Percentiles rank a stretch among this genome's conserved stretches.
These are phyloP conservation scores for Rhinopomastus cyanomelas DNA, from an alignment of 2,113 vertebrate species.

Conservation along the genomic window DNA sequence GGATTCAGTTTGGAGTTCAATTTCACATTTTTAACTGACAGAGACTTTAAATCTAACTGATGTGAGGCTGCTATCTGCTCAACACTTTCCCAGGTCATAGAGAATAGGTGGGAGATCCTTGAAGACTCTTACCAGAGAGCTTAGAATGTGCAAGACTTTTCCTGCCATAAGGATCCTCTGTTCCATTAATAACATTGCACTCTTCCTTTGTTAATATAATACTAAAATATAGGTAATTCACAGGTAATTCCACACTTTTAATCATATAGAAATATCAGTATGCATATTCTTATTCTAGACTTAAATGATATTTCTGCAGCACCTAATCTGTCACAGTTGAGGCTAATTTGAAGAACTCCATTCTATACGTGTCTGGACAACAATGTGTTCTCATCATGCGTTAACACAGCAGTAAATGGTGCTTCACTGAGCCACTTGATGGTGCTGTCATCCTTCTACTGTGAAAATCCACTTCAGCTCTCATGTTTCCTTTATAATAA, in stretches of 20 bases:
- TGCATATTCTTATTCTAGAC: not conserved
- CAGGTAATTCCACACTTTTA: not conserved
- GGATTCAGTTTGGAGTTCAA: not conserved
- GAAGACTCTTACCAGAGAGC: not conserved
- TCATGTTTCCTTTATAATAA: not conserved
- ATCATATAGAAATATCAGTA: not conserved
- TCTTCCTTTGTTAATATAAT: not conserved
- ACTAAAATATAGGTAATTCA: not conserved
- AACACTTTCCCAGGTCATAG: not conserved
- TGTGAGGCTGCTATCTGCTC: not conserved
- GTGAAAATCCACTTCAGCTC: not conserved
- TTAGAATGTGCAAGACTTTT: not conserved
- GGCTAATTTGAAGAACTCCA: not conserved
- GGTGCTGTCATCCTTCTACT: constrained; percentile 48
- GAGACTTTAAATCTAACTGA: not conserved
- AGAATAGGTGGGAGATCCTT: not conserved
- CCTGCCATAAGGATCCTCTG: not conserved
- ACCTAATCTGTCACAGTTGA: not conserved
- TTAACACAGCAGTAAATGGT: not conserved
- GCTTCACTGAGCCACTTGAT: constrained; percentile 31
- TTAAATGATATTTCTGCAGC: not conserved
- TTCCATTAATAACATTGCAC: not conserved
- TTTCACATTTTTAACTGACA: not conserved
- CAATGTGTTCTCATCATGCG: not conserved
- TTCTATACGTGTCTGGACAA: not conserved